Percentiles rank a stretch among this genome's conserved stretches.
phyloP scores from a whole-genome alignment of 2,113 vertebrate species.

The Carassius auratus region DNA sequence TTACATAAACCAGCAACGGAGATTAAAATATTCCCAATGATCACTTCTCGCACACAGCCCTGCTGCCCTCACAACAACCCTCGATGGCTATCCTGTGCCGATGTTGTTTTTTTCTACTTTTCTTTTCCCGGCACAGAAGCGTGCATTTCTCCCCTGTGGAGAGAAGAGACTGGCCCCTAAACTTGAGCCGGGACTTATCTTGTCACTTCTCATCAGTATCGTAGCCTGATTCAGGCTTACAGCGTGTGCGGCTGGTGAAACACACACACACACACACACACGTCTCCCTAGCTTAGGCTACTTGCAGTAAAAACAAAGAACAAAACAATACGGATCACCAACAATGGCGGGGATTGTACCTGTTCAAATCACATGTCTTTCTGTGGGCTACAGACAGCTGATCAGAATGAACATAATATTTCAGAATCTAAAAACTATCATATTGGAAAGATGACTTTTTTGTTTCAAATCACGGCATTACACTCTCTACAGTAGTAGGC shows the following conservation, averaged over 20 bases:
- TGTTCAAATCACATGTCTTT: slow-evolving; percentile 62
- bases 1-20: slow-evolving; percentile 88
- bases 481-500: background rate
- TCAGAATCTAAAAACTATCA: background rate
- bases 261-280: slow-evolving; percentile 32
- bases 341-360: slow-evolving; percentile 69
- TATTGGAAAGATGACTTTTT: too few species aligned
- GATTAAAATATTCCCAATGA: slow-evolving; percentile 82
- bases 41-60: slow-evolving; percentile 62
- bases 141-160: slow-evolving; percentile 24
- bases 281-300: slow-evolving; percentile 62
- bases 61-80: slow-evolving; percentile 9
- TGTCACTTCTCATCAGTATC: slow-evolving; percentile 72
- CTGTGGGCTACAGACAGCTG: background rate
- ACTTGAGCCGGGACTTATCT: slow-evolving; percentile 67
- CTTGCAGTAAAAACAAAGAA: slow-evolving; percentile 39
- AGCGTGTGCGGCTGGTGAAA: slow-evolving; percentile 57
- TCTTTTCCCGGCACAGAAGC: slow-evolving; percentile 16
- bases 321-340: slow-evolving; percentile 53
- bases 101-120: background rate
- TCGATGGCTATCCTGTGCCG: background rate
- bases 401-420: background rate
- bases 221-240: slow-evolving; percentile 62
- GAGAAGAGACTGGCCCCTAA: slow-evolving; percentile 47
- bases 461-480: background rate